Evolutionary conservation across 1,140 invertebrate species (phyloP), one percentile per base, ranked within the genome.

Genomic region (Teleogryllus occipitalis): DNA sequence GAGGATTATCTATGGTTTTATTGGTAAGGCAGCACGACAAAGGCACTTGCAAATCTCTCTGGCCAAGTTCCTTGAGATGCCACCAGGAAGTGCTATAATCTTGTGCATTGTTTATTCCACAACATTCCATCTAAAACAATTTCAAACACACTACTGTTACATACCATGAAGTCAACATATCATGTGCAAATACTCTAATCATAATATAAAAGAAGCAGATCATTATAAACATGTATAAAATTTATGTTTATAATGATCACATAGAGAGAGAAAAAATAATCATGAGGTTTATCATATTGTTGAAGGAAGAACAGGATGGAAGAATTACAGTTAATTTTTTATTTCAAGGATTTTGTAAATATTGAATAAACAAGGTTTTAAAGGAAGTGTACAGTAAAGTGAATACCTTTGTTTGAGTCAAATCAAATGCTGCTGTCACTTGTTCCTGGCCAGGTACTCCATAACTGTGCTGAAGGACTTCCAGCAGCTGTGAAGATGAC

Each of bases 71-170:
- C 82, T 92, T 90, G n/a, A 94, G 86, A 79, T 92, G 89, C 94
- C 94, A 96, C 83, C 91, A 86, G 1, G 94, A 95, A 79, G 92
- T 93, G 81, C 93, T 92, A 85, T 95, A 96, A 88, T 96, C 95
- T 75, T 89, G 88, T 6, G 92, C 91, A 81, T 91, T 91, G 47
- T 91, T 90, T 83, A 96, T 93, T 12, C 94, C 95, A 85, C 95
- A 97, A 83, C 95, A 97, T 80, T 92, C 88, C 83, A 95, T 93
- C 90, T 95, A 84, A 65, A 18, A 65, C 27, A 39, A 5, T 39
- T 39, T 5, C 27, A 39, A 39, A 2, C 27, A 39, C 5, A 5
- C 27, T 39, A 39, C 27, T 39, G 1, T 39, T 39, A 39, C 5
- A 5, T 5, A 39, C 27, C 27, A 39, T 39, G 27, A 39, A 39